Evolutionary conservation across 2,113 vertebrate genomes (phyloP).

Genomic region (Centropristis striata): DNA sequence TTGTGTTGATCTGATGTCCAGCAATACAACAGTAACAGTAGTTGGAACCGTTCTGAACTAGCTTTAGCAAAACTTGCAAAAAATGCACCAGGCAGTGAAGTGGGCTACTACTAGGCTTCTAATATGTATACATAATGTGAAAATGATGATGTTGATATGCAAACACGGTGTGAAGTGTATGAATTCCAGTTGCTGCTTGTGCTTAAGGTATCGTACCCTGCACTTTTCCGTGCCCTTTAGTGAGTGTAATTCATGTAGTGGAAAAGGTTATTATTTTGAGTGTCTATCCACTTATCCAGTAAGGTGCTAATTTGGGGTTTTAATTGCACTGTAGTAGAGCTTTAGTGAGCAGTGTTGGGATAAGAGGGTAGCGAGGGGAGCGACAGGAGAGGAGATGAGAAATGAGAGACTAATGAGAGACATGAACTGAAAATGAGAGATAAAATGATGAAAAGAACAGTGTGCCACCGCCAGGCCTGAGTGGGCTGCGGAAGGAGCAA

Average conservation of each 20-base stretch:
- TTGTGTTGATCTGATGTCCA: neutral
- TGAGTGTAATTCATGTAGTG: constrained; percentile 6
- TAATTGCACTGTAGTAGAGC: constrained; percentile 42
- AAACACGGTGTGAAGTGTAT: neutral
- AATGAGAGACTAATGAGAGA: constrained; percentile 55
- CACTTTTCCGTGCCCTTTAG: neutral
- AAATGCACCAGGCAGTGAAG: neutral
- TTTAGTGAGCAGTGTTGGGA: constrained; percentile 6
- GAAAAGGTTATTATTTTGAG: constrained; percentile 28
- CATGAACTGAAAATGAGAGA: constrained; percentile 45
- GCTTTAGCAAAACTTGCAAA: neutral
- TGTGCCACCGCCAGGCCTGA: constrained; percentile 49
- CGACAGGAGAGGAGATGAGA: constrained; percentile 28
- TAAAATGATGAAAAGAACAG: constrained; percentile 62
- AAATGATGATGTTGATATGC: neutral
- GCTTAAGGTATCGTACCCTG: neutral
- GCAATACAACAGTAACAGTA: neutral
- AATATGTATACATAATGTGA: neutral
- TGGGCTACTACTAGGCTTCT: neutral
- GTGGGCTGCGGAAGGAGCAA: constrained; percentile 45
- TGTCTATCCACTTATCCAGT: constrained; percentile 12
- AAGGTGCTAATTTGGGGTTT: constrained; percentile 39
- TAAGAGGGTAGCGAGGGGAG: constrained; percentile 25
- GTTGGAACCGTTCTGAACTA: neutral
- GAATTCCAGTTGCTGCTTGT: neutral